Conservation (phyloP, 2,888 invertebrate species). For the Monopis laevigella region DNA sequence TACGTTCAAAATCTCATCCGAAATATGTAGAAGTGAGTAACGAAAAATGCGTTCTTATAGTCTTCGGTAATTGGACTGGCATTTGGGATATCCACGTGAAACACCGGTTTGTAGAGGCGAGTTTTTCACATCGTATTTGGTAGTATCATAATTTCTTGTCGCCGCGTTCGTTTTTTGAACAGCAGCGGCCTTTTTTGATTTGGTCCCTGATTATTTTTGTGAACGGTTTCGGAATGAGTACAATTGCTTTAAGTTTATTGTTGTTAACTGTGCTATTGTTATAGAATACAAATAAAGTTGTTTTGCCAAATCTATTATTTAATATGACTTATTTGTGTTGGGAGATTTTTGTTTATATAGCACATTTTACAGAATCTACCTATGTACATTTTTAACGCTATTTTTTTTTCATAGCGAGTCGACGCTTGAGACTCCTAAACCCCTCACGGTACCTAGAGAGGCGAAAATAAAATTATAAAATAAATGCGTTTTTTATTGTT, state of each 20-base stretch:
- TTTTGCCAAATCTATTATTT: no score
- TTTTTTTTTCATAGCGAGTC: no score
- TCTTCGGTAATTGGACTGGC: conserved; percentile 20
- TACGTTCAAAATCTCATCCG: not conserved
- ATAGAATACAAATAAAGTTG: no score
- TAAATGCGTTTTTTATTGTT: no score
- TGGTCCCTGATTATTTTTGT: conserved; percentile 10
- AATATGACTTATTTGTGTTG: no score
- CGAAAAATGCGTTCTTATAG: conserved; percentile 1
- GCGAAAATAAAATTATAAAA: no score
- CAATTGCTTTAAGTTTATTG: conserved; percentile 8
- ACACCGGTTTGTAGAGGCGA: conserved; percentile 19
- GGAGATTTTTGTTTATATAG: no score
- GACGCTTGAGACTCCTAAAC: no score
- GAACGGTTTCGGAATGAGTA: not conserved
- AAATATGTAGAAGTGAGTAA: not conserved
- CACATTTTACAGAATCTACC: no score
- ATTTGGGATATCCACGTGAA: conserved; percentile 22
- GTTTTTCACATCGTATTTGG: conserved; percentile 56
- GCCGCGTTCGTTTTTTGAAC: conserved; percentile 25
- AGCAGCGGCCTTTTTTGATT: conserved; percentile 13
- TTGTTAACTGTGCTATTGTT: conserved; percentile 3
- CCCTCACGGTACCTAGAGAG: no score
- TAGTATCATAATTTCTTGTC: conserved; percentile 62
- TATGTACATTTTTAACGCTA: no score